Percentiles rank a stretch among this genome's conserved stretches.
Conservation (phyloP, 1,140 invertebrate species). For the Saxidomus purpurata region DNA sequence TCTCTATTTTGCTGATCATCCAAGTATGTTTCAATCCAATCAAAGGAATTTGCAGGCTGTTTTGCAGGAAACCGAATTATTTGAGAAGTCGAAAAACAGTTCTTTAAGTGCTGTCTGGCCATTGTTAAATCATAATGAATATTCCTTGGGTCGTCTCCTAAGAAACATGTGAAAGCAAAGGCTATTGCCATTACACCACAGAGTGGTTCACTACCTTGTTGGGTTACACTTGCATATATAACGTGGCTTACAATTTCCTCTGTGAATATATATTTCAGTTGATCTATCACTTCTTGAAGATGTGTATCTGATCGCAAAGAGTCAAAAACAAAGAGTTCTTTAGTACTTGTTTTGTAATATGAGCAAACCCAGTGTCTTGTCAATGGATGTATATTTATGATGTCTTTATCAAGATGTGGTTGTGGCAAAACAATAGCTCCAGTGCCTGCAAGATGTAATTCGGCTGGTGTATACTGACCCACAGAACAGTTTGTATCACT, state of each 20-base stretch:
- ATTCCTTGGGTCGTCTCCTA: background rate
- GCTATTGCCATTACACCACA: conserved; percentile 27
- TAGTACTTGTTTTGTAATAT: background rate
- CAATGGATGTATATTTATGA: conserved; percentile 15
- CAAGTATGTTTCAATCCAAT: background rate
- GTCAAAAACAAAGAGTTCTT: background rate
- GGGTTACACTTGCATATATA: background rate
- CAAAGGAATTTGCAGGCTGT: background rate
- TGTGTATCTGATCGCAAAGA: background rate
- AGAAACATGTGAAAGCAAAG: conserved; percentile 6
- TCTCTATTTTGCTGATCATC: background rate
- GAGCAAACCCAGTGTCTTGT: background rate
- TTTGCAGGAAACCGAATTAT: background rate
- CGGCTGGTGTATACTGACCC: background rate
- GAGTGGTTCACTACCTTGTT: background rate
- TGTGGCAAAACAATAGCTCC: background rate
- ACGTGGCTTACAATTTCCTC: background rate
- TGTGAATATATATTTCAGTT: background rate
- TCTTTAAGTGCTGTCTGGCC: background rate
- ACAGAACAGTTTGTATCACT: background rate
- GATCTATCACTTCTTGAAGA: background rate
- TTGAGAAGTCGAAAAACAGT: background rate
- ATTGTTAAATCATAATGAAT: background rate
- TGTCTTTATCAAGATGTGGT: background rate
- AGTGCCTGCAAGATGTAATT: background rate